These are phyloP conservation scores for Ennomos fuscantarius DNA, from an alignment of 2,888 invertebrate genomes.

Conservation along the genomic window DNA sequence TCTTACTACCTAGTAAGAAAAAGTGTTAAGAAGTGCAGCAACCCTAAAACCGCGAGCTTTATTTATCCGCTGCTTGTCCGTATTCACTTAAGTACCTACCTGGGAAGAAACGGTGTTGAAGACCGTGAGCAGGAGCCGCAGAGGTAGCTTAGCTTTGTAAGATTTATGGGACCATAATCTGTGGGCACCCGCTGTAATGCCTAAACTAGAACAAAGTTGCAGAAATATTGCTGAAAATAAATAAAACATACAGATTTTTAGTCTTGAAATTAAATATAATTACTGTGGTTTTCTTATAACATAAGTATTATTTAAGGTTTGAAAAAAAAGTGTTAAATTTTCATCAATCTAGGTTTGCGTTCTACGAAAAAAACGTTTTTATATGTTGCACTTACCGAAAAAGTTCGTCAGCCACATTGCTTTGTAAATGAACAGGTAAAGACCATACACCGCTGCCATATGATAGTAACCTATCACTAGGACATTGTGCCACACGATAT, in stretches of 20 bases:
- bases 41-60: no score
- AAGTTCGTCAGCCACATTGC: conserved; percentile 52
- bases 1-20: no score
- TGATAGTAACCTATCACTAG: conserved; percentile 49
- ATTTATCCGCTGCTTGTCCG: no score
- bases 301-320: no score
- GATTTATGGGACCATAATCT: conserved; percentile 97
- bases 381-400: conserved; percentile 46
- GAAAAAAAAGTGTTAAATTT: no score
- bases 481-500: conserved; percentile 46
- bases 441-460: conserved; percentile 47
- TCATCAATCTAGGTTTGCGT: no score
- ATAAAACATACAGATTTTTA: no score
- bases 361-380: no score
- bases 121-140: conserved; percentile 90
- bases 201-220: conserved; percentile 92
- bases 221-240: conserved; percentile 86
- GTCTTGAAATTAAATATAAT: no score
- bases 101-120: conserved; percentile 97
- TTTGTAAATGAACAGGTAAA: conserved; percentile 46
- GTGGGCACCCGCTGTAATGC: conserved; percentile 98
- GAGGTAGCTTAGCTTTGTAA: conserved; percentile 96
- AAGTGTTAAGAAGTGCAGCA: no score
- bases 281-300: no score
- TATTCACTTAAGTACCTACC: conserved; percentile 77